Percentiles rank a stretch among this genome's conserved stretches.
Conservation (phyloP, 2,888 invertebrate genomes). For the Heliothis peltigera region DNA sequence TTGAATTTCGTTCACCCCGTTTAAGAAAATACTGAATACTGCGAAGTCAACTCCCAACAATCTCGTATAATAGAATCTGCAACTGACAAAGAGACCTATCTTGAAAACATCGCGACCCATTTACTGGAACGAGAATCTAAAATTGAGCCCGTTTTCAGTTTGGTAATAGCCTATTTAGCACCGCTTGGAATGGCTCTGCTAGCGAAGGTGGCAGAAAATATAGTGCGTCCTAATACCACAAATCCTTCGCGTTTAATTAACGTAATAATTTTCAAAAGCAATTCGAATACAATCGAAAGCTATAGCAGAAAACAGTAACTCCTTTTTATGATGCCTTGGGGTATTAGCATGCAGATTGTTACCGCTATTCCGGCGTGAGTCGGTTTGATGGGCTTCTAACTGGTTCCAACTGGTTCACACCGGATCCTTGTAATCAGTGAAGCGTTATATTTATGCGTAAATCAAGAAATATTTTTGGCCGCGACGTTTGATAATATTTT, state of each 20-base stretch:
- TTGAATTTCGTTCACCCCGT: constrained; percentile 43
- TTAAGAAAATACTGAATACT: constrained; percentile 59
- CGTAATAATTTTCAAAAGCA: constrained; percentile 61
- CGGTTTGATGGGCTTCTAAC: constrained; percentile 54
- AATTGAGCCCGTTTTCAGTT: constrained; percentile 46
- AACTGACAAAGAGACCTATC: constrained; percentile 55
- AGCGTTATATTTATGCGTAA: constrained; percentile 49
- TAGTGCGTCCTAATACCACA: constrained; percentile 40
- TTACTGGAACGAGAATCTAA: constrained; percentile 47
- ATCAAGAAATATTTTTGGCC: constrained; percentile 49
- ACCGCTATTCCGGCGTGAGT: constrained; percentile 64
- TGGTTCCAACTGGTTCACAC: constrained; percentile 50
- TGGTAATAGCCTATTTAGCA: constrained; percentile 55
- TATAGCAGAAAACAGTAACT: constrained; percentile 63
- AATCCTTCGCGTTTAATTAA: constrained; percentile 63
- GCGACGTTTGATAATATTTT: constrained; percentile 46
- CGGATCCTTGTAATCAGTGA: constrained; percentile 57
- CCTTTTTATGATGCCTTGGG: constrained; percentile 71
- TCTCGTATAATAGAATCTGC: constrained; percentile 56
- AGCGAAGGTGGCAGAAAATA: constrained; percentile 47
- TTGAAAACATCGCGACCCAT: constrained; percentile 50
- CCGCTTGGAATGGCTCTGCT: constrained; percentile 28
- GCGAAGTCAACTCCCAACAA: constrained; percentile 50
- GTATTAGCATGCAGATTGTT: constrained; percentile 76
- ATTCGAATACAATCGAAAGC: constrained; percentile 66